phyloP scores from a whole-genome alignment of 2,113 vertebrate genomes.

The Rhinolophus sinicus region DNA sequence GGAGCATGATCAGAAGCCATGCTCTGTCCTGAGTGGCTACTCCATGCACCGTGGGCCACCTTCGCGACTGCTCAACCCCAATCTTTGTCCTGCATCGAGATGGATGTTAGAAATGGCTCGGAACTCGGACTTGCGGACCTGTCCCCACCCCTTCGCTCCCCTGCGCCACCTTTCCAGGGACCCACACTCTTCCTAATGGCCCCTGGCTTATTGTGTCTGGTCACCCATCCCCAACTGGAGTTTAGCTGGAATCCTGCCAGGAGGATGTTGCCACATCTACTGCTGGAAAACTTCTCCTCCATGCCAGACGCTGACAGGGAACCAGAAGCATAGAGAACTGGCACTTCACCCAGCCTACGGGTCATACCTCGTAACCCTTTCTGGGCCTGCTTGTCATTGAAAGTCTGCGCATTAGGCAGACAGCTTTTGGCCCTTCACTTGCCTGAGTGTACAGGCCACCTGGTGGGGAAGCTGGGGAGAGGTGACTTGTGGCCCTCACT shows the following conservation, averaged over 20 bases:
- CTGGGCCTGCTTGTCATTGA: not conserved
- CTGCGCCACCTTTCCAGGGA: accelerated
- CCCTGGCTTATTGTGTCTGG: accelerated
- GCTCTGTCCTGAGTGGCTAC: accelerated
- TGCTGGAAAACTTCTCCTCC: no score
- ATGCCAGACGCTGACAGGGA: accelerated
- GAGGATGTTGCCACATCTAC: not conserved
- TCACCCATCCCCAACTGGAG: not conserved
- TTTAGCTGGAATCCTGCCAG: not conserved
- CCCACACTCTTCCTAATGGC: not conserved
- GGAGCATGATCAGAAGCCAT: accelerated
- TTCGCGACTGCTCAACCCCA: not conserved
- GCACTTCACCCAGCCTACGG: accelerated
- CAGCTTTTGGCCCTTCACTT: not conserved
- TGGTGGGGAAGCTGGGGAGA: not conserved
- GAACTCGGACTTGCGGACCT: not conserved
- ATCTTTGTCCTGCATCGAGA: not conserved
- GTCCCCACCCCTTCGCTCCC: accelerated
- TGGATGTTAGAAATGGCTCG: not conserved
- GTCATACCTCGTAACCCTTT: accelerated
- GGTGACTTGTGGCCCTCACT: not conserved
- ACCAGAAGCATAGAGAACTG: not conserved
- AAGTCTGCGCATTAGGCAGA: not conserved
- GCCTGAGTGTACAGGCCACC: not conserved
- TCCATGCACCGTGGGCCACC: accelerated